Evolutionary conservation across 2,888 invertebrate species (phyloP).

Genomic region (Axea sp.): DNA sequence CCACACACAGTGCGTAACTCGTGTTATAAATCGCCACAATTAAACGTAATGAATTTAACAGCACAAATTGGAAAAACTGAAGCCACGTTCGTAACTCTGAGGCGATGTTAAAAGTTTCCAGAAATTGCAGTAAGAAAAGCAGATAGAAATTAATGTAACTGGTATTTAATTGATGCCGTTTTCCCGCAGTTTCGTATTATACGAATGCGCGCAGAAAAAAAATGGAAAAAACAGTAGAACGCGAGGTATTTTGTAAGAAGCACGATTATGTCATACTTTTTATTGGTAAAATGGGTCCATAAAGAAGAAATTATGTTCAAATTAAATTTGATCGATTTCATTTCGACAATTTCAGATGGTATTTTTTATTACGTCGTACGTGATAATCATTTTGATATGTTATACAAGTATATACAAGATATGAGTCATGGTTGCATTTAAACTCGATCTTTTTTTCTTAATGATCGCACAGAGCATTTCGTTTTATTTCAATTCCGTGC

Average conservation of each 20-base stretch:
- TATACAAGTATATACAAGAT: constrained; percentile 7
- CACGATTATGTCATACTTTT: neutral
- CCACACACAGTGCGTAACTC: no score
- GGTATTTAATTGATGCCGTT: no score
- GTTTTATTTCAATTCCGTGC: constrained; percentile 3
- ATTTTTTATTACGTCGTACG: constrained; percentile 34
- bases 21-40: no score
- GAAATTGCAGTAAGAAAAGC: no score
- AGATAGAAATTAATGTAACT: no score
- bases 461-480: neutral
- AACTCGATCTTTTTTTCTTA: constrained; percentile 10
- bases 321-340: constrained; percentile 20
- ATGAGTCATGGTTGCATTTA: constrained; percentile 30
- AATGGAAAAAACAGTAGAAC: no score
- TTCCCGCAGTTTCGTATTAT: no score
- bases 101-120: no score
- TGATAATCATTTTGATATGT: constrained; percentile 44
- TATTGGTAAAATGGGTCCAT: neutral
- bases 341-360: constrained; percentile 16
- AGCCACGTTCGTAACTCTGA: no score
- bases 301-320: constrained; percentile 11
- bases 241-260: neutral
- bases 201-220: no score
- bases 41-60: no score
- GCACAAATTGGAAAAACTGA: no score